Base-by-base conservation (phyloP, 2,797 vertebrate species). In the Philypnodon macrostomus region DNA sequence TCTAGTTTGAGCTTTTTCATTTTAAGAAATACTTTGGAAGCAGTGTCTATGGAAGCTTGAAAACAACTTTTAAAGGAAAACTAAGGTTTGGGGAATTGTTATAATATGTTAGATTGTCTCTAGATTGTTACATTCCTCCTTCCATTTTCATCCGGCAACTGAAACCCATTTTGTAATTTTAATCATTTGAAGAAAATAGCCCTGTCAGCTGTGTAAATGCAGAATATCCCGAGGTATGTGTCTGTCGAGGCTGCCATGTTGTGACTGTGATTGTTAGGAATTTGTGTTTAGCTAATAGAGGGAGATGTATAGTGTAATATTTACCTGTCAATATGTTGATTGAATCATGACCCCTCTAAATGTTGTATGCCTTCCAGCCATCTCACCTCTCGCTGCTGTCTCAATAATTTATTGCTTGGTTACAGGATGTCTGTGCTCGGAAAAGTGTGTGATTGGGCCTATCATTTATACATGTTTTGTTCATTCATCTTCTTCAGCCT, bases 251-350 rank as follows among this genome's bases (percentile, higher is more conserved):
- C 15, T 58, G 37, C n/a, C 24, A 10, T 5, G 24, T n/a, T 65
- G 24, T 37, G 58, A 40, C 18, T 24, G 19, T 11, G 14, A 52
- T 63, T 48, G 57, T 56, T 32, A 44, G 53, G 51, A 55, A 42
- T 61, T 27, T 56, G 49, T 63, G 31, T 62, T 63, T 68, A 69
- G 14, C 50, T 66, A 72, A 79, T 72, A 68, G 71, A 39, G 4
- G 17, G 30, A 47, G 38, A 53, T 67, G 31, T 48, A 15, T 26
- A 17, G 4, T 53, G 37, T 66, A 46, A 66, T 67, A 63, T 72
- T 62, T 53, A 71, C 47, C 59, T 66, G 73, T 70, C 70, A 54
- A 54, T 27, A 9, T 1, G 0, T 8, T 52, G 59, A 70, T 47
- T 31, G 47, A 64, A 66, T 67, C 54, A 37, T 16, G 24, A 36